A percentile compares a stretch with the other conserved stretches of the same genome.
phyloP scores from a whole-genome alignment of 2,113 vertebrate species.

The Rhabdornis inornatus region DNA sequence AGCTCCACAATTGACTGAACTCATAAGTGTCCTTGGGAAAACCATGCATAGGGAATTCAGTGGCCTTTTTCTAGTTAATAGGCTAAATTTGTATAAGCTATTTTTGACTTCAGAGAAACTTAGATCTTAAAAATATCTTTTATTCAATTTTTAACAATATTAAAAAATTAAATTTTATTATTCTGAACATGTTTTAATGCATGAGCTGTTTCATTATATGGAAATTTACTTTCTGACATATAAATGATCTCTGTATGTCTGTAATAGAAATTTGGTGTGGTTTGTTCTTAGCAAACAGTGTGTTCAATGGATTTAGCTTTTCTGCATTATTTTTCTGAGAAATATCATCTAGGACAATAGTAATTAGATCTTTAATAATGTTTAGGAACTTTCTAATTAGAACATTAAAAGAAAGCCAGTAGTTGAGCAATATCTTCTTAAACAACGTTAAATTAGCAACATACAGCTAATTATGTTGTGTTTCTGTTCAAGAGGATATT shows the following conservation, averaged over 20 bases:
- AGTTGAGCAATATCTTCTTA: background rate
- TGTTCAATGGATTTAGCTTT: constrained; percentile 23
- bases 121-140: background rate
- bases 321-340: background rate
- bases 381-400: constrained; percentile 18
- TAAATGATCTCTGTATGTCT: background rate
- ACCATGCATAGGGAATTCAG: background rate
- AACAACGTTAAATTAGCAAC: background rate
- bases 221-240: constrained; percentile 7
- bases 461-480: background rate
- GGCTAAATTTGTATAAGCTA: background rate
- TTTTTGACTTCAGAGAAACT: background rate
- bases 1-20: background rate
- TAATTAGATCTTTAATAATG: constrained; percentile 40
- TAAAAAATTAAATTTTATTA: background rate
- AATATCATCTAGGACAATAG: background rate
- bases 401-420: background rate
- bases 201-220: background rate
- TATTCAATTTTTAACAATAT: background rate
- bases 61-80: background rate
- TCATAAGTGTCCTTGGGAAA: background rate
- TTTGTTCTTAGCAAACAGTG: background rate
- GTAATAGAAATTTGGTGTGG: background rate
- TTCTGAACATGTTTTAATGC: background rate
- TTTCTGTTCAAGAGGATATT: background rate